Evolutionary conservation across 1,140 invertebrate genomes (phyloP).

Genomic region (Heterodera carotae): DNA sequence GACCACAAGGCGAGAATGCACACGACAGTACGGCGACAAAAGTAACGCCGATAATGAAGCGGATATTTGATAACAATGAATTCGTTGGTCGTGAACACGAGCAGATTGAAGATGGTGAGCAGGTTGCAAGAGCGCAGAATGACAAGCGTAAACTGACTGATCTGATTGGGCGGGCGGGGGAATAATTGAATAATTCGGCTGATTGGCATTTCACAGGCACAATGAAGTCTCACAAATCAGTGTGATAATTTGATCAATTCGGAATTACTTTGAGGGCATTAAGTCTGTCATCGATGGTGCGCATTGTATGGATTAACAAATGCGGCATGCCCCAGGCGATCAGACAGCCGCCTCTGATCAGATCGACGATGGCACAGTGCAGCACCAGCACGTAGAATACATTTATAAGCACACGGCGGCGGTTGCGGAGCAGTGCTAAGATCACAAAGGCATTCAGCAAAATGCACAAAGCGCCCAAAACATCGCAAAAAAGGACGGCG

Average conservation of each 20-base stretch:
- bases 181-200: not conserved
- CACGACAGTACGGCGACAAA: conserved; percentile 59
- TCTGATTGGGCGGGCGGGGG: conserved; percentile 41
- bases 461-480: conserved; percentile 57
- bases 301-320: conserved; percentile 48
- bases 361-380: conserved; percentile 62
- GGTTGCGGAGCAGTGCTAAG: conserved; percentile 53
- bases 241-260: too few species aligned
- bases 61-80: conserved; percentile 65
- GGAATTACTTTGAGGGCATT: conserved; percentile 50
- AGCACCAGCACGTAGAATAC: conserved; percentile 64
- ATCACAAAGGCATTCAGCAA: conserved; percentile 60
- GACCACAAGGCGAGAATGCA: conserved; percentile 57
- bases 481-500: conserved; percentile 50
- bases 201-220: too few species aligned
- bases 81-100: conserved; percentile 64
- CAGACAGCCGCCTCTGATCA: conserved; percentile 60
- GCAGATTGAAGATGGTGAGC: conserved; percentile 63
- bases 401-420: conserved; percentile 57
- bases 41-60: conserved; percentile 62
- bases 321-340: conserved; percentile 58
- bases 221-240: too few species aligned
- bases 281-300: conserved; percentile 50
- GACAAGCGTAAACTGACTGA: conserved; percentile 60
- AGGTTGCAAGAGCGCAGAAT: conserved; percentile 63